phyloP scores from a whole-genome alignment of 2,797 vertebrate species.

The Ibycter americanus region DNA sequence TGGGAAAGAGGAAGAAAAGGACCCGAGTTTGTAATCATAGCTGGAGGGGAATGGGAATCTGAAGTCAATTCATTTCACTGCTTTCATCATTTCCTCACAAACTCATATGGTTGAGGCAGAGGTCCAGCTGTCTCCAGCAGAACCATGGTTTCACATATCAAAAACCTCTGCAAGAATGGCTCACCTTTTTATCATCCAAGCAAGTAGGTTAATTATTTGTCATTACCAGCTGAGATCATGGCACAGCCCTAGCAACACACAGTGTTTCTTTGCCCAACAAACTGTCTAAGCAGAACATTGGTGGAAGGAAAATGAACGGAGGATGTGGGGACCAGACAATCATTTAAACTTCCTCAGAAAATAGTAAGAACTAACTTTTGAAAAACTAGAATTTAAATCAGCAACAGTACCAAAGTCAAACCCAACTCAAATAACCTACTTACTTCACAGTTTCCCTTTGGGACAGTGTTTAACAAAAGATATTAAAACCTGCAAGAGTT shows the following conservation, averaged over 20 bases:
- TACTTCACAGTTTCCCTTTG: neutral
- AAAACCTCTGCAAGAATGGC: neutral
- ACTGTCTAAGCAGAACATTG: neutral
- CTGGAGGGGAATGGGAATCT: neutral
- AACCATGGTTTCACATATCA: neutral
- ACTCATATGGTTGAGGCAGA: neutral
- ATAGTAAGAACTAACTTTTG: neutral
- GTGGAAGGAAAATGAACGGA: neutral
- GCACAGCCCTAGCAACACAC: neutral
- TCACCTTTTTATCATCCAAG: neutral
- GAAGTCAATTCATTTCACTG: neutral
- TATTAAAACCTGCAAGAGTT: neutral
- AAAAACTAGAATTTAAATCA: neutral
- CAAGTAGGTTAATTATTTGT: neutral
- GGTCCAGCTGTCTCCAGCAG: neutral
- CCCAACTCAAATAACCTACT: neutral
- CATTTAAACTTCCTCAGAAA: neutral
- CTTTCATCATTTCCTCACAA: neutral
- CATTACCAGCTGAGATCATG: neutral
- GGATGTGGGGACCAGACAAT: neutral
- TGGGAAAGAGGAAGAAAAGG: neutral
- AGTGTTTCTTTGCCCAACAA: neutral
- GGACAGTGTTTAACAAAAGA: neutral
- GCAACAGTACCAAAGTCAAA: neutral
- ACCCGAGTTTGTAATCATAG: neutral